These are phyloP conservation scores for Chauna torquata DNA, from an alignment of 2,113 vertebrate genomes.

Conservation along the genomic window DNA sequence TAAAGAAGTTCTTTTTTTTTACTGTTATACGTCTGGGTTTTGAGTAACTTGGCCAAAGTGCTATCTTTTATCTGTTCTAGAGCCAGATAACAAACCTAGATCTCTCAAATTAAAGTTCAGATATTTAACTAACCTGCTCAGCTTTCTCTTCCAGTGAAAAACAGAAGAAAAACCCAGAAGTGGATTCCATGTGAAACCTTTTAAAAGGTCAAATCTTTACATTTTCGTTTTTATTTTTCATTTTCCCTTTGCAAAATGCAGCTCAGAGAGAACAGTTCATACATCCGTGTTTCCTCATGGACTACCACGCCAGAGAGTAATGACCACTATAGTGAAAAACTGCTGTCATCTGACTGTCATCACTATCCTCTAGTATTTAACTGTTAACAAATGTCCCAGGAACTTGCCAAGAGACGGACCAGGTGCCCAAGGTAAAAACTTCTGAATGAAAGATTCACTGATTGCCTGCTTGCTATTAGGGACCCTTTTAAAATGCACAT, in stretches of 20 bases:
- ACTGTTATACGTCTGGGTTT: background rate
- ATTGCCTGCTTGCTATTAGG: background rate
- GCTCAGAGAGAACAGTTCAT: background rate
- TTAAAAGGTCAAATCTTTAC: background rate
- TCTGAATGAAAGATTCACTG: background rate
- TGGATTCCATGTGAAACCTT: background rate
- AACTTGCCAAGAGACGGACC: background rate
- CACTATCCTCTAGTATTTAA: background rate
- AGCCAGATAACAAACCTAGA: background rate
- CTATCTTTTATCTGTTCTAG: background rate
- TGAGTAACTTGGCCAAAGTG: background rate
- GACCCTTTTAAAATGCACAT: background rate
- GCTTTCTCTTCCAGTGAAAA: background rate
- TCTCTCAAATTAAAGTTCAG: background rate
- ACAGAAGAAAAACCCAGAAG: background rate
- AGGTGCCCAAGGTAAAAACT: background rate
- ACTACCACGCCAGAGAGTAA: background rate
- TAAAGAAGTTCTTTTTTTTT: background rate
- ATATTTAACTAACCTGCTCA: background rate
- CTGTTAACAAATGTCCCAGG: background rate
- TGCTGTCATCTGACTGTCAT: conserved; percentile 2
- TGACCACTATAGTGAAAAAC: background rate
- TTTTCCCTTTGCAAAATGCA: background rate
- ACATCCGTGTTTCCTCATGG: background rate
- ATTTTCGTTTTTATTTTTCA: background rate